A percentile compares a stretch with the other conserved stretches of the same genome.
Conservation (phyloP, 2,888 invertebrate species). For the Cotesia congregata region DNA sequence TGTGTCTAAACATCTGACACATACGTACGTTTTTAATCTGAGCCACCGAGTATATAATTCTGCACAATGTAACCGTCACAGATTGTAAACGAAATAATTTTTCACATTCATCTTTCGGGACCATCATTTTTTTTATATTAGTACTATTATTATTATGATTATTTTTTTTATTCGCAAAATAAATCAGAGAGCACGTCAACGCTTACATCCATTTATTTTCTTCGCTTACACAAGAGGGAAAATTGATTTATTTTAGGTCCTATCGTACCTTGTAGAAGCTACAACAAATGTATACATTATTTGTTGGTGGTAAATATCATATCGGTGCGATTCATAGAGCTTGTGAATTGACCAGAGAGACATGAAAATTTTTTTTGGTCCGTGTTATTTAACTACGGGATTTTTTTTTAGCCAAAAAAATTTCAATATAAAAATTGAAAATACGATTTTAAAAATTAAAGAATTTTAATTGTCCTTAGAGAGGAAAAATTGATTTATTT, state of each 20-base stretch:
- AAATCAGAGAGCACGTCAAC: background rate
- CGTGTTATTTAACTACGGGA: no score
- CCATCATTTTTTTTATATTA: background rate
- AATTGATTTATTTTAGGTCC: background rate
- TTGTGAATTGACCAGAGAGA: conserved; percentile 7
- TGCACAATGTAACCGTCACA: conserved; percentile 25
- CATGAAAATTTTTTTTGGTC: no score
- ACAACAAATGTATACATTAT: background rate
- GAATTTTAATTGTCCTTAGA: no score
- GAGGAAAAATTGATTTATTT: no score
- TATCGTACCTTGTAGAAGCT: background rate
- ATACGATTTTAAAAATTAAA: no score
- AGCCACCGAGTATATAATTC: background rate
- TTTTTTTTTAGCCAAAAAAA: no score
- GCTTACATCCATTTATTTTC: background rate
- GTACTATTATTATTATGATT: background rate
- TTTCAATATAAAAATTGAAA: no score
- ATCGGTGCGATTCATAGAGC: no score
- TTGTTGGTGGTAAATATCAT: background rate
- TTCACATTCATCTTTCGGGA: conserved; percentile 10
- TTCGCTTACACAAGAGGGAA: background rate
- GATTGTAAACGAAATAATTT: conserved; percentile 29
- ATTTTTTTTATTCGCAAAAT: background rate
- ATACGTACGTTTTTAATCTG: background rate
- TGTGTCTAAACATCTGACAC: background rate